These are phyloP conservation scores for Lepidotrigona ventralis DNA, from an alignment of 1,140 invertebrate genomes.

Conservation along the genomic window DNA sequence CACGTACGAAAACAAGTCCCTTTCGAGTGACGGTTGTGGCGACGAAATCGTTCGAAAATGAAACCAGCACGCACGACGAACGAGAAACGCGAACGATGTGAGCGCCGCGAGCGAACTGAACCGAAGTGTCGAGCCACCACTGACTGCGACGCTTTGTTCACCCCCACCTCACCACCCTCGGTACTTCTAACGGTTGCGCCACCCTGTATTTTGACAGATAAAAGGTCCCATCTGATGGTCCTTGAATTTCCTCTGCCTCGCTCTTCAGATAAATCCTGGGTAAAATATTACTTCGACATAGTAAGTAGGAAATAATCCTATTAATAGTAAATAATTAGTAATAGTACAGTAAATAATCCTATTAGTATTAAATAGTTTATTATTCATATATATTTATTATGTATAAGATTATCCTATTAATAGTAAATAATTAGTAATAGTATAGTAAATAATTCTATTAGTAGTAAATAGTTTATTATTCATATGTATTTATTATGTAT, in stretches of 20 bases:
- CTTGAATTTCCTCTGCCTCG: conserved; percentile 4
- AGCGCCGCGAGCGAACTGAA: conserved; percentile 76
- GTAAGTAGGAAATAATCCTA: too few species aligned
- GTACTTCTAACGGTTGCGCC: background rate
- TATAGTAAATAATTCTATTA: too few species aligned
- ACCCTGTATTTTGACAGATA: conserved; percentile 36
- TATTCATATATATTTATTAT: too few species aligned
- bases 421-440: too few species aligned
- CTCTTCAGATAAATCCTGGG: background rate
- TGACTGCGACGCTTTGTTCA: conserved; percentile 12
- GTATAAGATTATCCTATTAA: too few species aligned
- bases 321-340: too few species aligned
- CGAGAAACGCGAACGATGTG: conserved; percentile 59
- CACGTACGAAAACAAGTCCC: background rate
- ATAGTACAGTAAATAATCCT: too few species aligned
- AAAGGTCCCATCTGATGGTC: conserved; percentile 16
- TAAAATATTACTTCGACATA: too few species aligned
- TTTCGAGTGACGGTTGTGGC: conserved; percentile 4
- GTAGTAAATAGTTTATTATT: too few species aligned
- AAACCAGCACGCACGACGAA: conserved; percentile 37
- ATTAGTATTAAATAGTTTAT: too few species aligned
- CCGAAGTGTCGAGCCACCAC: conserved; percentile 51
- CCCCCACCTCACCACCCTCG: conserved; percentile 21
- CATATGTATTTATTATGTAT: too few species aligned
- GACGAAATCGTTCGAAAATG: conserved; percentile 35